Evolutionary conservation across 2,797 vertebrate genomes (phyloP).

Genomic region (Lagorchestes hirsutus): DNA sequence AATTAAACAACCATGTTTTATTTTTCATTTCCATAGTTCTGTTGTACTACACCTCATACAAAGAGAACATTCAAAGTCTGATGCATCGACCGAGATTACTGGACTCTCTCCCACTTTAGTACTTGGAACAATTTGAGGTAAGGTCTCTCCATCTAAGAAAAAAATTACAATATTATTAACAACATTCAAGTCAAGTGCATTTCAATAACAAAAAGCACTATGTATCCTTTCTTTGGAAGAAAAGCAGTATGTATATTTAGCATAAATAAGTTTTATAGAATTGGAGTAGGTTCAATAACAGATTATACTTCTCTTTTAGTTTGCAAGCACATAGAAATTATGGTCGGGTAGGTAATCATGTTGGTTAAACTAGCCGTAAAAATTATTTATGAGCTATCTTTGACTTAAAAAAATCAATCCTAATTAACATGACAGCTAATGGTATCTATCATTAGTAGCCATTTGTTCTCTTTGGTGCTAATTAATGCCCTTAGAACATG

Average conservation of each 20-base stretch:
- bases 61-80: conserved; percentile 93
- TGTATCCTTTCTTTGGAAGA: not conserved
- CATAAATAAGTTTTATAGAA: not conserved
- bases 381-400: not conserved
- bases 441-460: not conserved
- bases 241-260: not conserved
- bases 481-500: not conserved
- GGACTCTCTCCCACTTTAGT: conserved; percentile 81
- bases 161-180: conserved; percentile 41
- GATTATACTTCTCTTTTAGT: not conserved
- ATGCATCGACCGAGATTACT: conserved; percentile 87
- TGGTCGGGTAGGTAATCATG: not conserved
- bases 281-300: not conserved
- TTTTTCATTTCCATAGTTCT: not conserved
- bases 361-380: not conserved
- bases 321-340: not conserved
- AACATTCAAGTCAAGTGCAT: not conserved
- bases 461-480: not conserved
- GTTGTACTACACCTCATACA: conserved; percentile 91
- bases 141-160: conserved; percentile 83
- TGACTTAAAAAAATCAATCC: not conserved
- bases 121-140: conserved; percentile 60
- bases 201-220: not conserved
- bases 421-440: not conserved
- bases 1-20: conserved; percentile 42